phyloP scores from a whole-genome alignment of 2,888 invertebrate species.

The Megaustenia siamemsis region DNA sequence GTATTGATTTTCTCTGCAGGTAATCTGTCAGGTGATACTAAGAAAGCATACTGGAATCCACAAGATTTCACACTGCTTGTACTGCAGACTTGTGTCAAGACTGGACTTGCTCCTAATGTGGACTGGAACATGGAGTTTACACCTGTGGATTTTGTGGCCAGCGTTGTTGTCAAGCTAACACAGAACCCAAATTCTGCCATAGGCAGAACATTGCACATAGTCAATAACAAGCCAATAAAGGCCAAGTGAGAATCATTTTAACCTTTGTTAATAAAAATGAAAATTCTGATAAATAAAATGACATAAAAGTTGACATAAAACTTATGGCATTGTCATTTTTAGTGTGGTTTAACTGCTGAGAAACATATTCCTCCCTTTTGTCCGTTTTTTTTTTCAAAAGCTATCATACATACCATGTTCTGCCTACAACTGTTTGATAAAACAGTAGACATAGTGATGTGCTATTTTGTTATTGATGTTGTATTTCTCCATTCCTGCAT shows the following conservation, averaged over 20 bases:
- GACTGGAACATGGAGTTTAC: slow-evolving; percentile 80
- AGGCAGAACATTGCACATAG: slow-evolving; percentile 79
- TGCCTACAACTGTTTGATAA: no score
- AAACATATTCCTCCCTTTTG: no score
- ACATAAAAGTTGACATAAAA: no score
- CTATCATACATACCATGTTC: no score
- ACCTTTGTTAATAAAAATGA: no score
- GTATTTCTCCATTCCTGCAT: no score
- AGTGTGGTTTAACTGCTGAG: no score
- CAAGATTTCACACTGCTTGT: slow-evolving; percentile 80
- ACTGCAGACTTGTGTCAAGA: slow-evolving; percentile 74
- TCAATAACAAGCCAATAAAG: slow-evolving; percentile 75
- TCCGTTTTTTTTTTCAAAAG: no score
- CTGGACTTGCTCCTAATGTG: slow-evolving; percentile 76
- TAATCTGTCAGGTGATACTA: slow-evolving; percentile 77
- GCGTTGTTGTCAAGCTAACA: slow-evolving; percentile 75
- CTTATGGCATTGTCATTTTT: no score
- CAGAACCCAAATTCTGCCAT: slow-evolving; percentile 73
- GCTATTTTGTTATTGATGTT: no score
- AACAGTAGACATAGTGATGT: no score
- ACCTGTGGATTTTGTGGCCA: slow-evolving; percentile 80
- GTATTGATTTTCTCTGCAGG: slow-evolving; percentile 62
- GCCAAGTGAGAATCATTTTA: slow-evolving; percentile 65
- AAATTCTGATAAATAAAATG: no score
- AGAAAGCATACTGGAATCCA: slow-evolving; percentile 78